These are phyloP conservation scores for Amazona ochrocephala DNA, from an alignment of 2,797 vertebrate species.

Conservation along the genomic window DNA sequence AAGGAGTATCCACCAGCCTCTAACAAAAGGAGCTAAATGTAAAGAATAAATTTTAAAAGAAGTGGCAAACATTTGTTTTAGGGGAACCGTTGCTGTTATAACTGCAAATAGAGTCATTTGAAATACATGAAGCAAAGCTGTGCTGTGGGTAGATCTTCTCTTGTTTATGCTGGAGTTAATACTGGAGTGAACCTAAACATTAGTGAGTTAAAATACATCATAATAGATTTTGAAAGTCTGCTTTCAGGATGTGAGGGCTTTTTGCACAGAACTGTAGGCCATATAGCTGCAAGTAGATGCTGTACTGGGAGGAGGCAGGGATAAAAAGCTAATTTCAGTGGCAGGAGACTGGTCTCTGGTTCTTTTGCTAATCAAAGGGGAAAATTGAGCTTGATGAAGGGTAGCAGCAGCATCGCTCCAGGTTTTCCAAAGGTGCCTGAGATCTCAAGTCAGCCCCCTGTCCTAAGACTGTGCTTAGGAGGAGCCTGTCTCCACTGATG, in stretches of 20 bases:
- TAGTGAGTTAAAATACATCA: background rate
- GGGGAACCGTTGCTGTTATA: background rate
- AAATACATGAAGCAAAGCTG: background rate
- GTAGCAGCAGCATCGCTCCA: background rate
- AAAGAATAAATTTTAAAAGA: background rate
- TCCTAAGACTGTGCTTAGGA: background rate
- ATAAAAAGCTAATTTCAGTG: background rate
- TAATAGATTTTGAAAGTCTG: background rate
- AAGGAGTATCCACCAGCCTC: background rate
- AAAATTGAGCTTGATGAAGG: background rate
- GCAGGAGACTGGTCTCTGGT: background rate
- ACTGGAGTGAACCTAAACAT: background rate
- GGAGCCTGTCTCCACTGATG: background rate
- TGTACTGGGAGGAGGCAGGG: rapidly evolving
- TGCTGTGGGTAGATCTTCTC: background rate
- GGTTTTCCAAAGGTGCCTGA: background rate
- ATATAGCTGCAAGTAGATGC: background rate
- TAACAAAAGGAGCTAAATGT: background rate
- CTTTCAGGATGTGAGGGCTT: background rate
- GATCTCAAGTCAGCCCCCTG: background rate
- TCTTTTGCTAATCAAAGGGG: background rate
- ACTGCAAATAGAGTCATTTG: background rate
- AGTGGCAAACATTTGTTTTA: background rate
- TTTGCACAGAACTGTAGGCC: background rate
- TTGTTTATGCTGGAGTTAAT: background rate